A percentile compares a stretch with the other conserved stretches of the same genome.
These are phyloP conservation scores for Scaptomyza caliginosa DNA, from an alignment of 2,888 invertebrate species.

Conservation along the genomic window DNA sequence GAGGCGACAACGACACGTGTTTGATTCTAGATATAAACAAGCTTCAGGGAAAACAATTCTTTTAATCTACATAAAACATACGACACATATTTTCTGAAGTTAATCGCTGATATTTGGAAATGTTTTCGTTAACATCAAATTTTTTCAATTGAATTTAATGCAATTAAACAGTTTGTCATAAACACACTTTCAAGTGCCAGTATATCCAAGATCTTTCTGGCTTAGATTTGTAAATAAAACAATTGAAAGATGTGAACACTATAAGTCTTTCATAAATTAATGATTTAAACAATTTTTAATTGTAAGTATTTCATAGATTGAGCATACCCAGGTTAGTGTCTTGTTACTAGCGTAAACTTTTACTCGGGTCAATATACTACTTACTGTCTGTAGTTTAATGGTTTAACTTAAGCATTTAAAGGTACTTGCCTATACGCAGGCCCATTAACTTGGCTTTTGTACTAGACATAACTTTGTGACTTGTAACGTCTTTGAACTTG, in stretches of 20 bases:
- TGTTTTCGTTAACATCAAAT: not conserved
- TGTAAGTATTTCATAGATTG: slow-evolving; percentile 2
- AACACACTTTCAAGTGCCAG: not conserved
- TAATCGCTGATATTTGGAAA: not conserved
- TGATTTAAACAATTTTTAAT: not conserved
- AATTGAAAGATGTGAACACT: too few species aligned
- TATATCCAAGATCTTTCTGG: too few species aligned
- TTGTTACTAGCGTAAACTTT: slow-evolving; percentile 6
- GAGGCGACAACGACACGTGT: slow-evolving; percentile 52
- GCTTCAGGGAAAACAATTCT: slow-evolving; percentile 43
- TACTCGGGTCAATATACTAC: slow-evolving; percentile 63
- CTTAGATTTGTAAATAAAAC: too few species aligned
- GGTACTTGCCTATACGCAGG: slow-evolving; percentile 39
- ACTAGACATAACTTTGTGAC: slow-evolving; percentile 63
- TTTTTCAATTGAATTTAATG: not conserved
- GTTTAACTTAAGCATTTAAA: slow-evolving; percentile 66
- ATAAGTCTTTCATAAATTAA: too few species aligned
- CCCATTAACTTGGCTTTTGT: slow-evolving; percentile 60
- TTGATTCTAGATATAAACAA: slow-evolving; percentile 36
- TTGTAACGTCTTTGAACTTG: slow-evolving; percentile 75
- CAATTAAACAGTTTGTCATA: not conserved
- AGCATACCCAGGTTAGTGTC: slow-evolving; percentile 5
- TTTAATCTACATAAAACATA: slow-evolving; percentile 7
- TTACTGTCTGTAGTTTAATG: slow-evolving; percentile 61
- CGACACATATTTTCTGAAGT: not conserved